phyloP scores from a whole-genome alignment of 2,113 vertebrate species.

The Oreocharis arfaki region DNA sequence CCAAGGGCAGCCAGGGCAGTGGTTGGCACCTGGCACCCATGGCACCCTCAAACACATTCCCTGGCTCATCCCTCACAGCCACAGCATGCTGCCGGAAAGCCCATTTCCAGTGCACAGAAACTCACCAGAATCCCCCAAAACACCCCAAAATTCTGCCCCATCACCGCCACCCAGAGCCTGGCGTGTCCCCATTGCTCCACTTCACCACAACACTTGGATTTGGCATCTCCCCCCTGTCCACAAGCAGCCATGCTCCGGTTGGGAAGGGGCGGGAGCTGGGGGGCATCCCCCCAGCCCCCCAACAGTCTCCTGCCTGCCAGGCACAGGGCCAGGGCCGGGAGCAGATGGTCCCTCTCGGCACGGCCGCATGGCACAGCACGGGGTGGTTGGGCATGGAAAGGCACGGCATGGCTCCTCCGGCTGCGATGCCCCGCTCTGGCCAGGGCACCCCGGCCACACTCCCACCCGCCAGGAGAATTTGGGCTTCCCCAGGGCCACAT shows the following conservation, averaged over 20 bases:
- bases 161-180: background rate
- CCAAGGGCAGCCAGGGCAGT: fast-evolving
- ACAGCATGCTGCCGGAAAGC: fast-evolving
- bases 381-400: background rate
- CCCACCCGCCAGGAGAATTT: background rate
- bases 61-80: background rate
- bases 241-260: fast-evolving
- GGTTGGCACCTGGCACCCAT: background rate
- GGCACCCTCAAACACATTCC: background rate
- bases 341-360: conserved; percentile 16
- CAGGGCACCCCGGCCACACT: background rate
- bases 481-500: conserved; percentile 6
- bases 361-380: fast-evolving
- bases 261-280: background rate
- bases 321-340: background rate
- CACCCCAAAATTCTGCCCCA: background rate
- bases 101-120: background rate
- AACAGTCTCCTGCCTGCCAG: background rate
- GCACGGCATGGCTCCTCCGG: background rate
- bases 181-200: fast-evolving
- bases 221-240: background rate
- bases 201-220: background rate
- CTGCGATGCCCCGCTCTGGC: background rate
- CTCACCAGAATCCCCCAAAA: background rate
- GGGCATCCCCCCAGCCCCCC: background rate